Conservation (phyloP, 1,140 invertebrate genomes). For the Anadara kagoshimensis region DNA sequence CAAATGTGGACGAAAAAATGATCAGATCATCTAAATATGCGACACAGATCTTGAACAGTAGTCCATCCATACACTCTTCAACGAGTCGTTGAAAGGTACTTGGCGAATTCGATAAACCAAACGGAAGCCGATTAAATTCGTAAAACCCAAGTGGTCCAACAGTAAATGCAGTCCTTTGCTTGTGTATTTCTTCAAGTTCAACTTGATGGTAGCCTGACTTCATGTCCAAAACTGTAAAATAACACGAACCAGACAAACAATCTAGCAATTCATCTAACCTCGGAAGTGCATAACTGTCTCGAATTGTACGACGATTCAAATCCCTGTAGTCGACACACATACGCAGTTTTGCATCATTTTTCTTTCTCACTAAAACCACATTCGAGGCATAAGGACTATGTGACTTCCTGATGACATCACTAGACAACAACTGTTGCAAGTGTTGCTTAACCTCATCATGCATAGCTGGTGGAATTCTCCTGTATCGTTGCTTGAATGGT, state of each 20-base stretch:
- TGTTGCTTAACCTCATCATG: constrained; percentile 10
- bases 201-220: no score
- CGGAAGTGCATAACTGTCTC: neutral
- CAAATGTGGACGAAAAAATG: neutral
- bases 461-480: constrained; percentile 1
- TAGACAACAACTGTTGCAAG: neutral
- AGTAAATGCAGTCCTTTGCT: no score
- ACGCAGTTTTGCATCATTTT: neutral
- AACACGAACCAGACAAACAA: no score
- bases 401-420: neutral
- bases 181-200: no score
- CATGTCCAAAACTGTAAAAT: no score
- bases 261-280: no score
- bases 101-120: neutral
- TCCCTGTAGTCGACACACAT: neutral
- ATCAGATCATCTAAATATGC: constrained; percentile 9
- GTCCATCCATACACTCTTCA: neutral
- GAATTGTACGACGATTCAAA: neutral
- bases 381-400: neutral
- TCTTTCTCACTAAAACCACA: constrained; percentile 1
- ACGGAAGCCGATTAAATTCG: neutral
- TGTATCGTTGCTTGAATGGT: constrained; percentile 7
- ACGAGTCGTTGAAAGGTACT: neutral
- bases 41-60: constrained; percentile 5
- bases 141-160: neutral